Conservation (phyloP, 2,888 invertebrate species). For the Geotrupes spiniger region DNA sequence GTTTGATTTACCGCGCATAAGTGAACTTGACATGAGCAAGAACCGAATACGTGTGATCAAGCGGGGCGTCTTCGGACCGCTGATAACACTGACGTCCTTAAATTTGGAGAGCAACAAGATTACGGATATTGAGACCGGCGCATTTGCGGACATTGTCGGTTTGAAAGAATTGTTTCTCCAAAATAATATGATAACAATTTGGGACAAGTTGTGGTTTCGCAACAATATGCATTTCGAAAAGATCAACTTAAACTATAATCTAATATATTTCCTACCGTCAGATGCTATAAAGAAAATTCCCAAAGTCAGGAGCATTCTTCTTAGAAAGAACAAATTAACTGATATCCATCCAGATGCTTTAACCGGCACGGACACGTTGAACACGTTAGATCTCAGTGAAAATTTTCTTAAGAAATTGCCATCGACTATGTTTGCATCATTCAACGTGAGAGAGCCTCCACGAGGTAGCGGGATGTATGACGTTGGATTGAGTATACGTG, state of each 20-base stretch:
- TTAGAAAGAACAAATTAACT: constrained; percentile 1
- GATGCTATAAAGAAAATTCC: constrained; percentile 3
- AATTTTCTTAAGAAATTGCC: constrained; percentile 6
- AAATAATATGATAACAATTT: constrained; percentile 16
- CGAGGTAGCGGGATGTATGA: no score
- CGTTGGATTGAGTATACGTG: no score
- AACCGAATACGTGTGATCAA: constrained; percentile 16
- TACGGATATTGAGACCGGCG: constrained; percentile 13
- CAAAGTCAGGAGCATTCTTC: constrained; percentile 8
- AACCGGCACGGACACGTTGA: not conserved
- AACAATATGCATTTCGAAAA: constrained; percentile 4
- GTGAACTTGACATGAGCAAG: constrained; percentile 9
- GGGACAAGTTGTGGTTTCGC: constrained; percentile 13
- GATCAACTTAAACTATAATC: constrained; percentile 6
- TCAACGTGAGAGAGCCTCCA: not conserved
- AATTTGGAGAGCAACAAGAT: constrained; percentile 17
- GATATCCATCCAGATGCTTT: not conserved
- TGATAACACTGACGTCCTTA: constrained; percentile 15
- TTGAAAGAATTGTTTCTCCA: constrained; percentile 15
- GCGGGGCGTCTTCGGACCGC: constrained; percentile 13
- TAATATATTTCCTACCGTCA: constrained; percentile 4
- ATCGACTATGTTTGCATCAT: constrained; percentile 7
- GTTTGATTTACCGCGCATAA: constrained; percentile 3
- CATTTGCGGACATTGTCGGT: constrained; percentile 19
- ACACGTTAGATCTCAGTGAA: constrained; percentile 8